Percentiles rank a stretch among this genome's conserved stretches.
phyloP scores from a whole-genome alignment of 2,888 invertebrate genomes.

The Lasiommata megera region DNA sequence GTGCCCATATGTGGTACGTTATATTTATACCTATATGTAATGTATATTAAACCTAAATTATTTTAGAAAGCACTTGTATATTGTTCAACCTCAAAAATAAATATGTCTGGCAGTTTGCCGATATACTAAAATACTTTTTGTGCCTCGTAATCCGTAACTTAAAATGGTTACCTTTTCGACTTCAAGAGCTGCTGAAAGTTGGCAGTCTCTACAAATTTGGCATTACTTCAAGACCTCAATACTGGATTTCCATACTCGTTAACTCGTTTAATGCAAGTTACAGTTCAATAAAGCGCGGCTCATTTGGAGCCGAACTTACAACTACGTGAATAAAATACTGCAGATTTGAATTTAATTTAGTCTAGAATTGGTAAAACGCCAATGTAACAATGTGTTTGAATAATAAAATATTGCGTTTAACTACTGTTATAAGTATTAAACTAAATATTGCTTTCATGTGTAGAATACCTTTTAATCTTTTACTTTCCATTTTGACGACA shows the following conservation, averaged over 20 bases:
- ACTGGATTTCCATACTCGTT: slow-evolving; percentile 19
- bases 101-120: slow-evolving; percentile 4
- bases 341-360: slow-evolving; percentile 6
- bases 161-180: slow-evolving; percentile 10
- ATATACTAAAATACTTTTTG: neutral
- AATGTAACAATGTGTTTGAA: neutral
- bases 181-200: slow-evolving; percentile 1
- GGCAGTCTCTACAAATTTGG: slow-evolving; percentile 13
- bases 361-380: slow-evolving; percentile 6
- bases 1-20: too few relatives aligned
- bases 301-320: slow-evolving; percentile 8
- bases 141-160: slow-evolving; percentile 4
- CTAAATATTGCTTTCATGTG: too few relatives aligned
- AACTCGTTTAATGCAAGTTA: slow-evolving; percentile 14
- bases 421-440: neutral
- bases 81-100: too few relatives aligned
- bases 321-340: slow-evolving; percentile 13
- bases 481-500: too few relatives aligned
- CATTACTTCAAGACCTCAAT: slow-evolving; percentile 19
- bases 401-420: neutral
- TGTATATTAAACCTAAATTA: too few relatives aligned
- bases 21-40: too few relatives aligned
- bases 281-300: slow-evolving; percentile 14
- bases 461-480: too few relatives aligned
- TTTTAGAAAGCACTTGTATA: too few relatives aligned